A percentile compares a stretch with the other conserved stretches of the same genome.
Evolutionary conservation across 2,113 vertebrate species (phyloP).

Genomic region (Sturnira hondurensis): DNA sequence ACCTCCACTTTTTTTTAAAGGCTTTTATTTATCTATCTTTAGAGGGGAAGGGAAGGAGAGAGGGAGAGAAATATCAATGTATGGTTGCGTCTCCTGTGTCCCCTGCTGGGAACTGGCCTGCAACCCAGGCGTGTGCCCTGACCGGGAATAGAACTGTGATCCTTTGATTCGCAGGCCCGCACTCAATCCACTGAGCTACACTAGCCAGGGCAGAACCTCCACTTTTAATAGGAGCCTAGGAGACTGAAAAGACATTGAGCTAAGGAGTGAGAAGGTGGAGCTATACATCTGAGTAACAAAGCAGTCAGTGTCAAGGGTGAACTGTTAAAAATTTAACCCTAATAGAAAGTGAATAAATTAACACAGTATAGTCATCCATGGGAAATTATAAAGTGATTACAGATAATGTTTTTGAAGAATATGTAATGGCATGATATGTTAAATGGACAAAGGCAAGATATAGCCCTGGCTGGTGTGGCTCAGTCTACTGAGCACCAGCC

Average conservation of each 20-base stretch:
- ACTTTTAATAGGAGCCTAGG: background rate
- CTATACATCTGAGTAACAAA: background rate
- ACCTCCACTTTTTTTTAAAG: background rate
- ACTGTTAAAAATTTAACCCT: background rate
- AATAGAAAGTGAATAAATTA: constrained; percentile 21
- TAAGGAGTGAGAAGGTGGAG: background rate
- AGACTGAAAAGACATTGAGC: background rate
- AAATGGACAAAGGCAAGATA: background rate
- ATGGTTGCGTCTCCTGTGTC: no score
- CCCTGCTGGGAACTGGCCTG: no score
- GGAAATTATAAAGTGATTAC: background rate
- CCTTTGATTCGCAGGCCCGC: no score
- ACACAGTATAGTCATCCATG: background rate
- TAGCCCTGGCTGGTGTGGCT: background rate
- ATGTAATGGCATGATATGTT: background rate
- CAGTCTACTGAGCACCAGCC: no score
- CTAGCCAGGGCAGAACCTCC: no score
- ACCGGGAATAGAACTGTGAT: no score
- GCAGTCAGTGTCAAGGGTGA: background rate
- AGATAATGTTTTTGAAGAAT: background rate
- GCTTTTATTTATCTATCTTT: no score
- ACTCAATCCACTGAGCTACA: no score
- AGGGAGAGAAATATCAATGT: no score
- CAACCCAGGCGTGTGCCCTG: no score
- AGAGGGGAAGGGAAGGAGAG: no score